Evolutionary conservation across 1,140 invertebrate genomes (phyloP), one percentile per base, ranked within the genome.

Genomic region (Drosophila lacertosa): DNA sequence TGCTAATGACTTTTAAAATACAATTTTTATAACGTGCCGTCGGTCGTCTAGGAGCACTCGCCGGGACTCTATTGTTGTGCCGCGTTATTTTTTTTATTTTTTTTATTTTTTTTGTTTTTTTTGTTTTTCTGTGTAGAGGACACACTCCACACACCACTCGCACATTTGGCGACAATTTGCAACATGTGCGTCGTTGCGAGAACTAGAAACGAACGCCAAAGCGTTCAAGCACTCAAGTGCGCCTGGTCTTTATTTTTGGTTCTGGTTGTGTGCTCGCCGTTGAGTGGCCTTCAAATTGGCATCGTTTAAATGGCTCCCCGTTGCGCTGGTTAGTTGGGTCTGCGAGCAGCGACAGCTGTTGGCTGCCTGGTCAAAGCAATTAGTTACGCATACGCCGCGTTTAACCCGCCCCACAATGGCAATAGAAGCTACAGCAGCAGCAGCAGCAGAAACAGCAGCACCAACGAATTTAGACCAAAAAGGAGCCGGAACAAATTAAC

Each of bases 1-100:
- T 73, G 73, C 73, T 75, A 75, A 75, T 72, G 69, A 72, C 69
- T 75, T 75, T 75, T 67, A 72, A 72, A 72, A 74, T 74, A 71
- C 72, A 71, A 65, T 71, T 74, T 74, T 71, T 74, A 71, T 60
- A 74, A 74, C 67, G 54, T 74, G 72, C 48, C 13, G 72, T 42
- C 13, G 7, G 39, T 45, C 51, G 48, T 55, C 55, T 48, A 40
- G 37, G 10, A 24, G 53, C 29, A 54, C 70, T 62, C 37, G 48
- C 35, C 54, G 26, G 29, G 47, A 59, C 64, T 68, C 37, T 15
- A 54, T 48, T 64, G 15, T 62, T 33, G 45, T 59, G 35, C 33
- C 15, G 3, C 3, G 26, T 15, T 42, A 22, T 42, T 6, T 29
- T 13, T 40, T 42, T 35, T 29, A 37, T 10, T 35, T 18, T 24